Evolutionary conservation across 1,140 invertebrate genomes (phyloP), one percentile per base, ranked within the genome.

Genomic region (Drosophila triauraria): DNA sequence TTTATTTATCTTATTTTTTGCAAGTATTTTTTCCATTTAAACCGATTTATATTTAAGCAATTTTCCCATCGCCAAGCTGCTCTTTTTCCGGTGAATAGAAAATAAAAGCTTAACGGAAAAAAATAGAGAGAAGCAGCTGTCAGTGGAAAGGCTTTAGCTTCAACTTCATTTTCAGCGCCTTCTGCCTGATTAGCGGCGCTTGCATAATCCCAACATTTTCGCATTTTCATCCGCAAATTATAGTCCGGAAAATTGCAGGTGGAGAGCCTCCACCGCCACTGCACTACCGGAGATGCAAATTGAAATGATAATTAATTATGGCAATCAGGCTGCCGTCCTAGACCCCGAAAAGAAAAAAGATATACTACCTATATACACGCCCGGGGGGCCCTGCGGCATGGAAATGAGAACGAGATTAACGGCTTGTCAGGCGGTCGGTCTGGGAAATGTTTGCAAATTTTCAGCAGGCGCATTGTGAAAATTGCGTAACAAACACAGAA

Each of bases 281-380:
- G 47, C 12, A 20, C 53, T 25, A n/a, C 20, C 30, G 74, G 72
- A 84, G 77, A 88, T 88, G 84, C 84, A 88, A 88, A 88, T 88
- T 88, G 84, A 88, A 88, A 88, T 90, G 82, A 83, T 90, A 90
- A 88, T 88, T 88, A 88, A 88, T 88, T 88, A 88, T 90, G 87
- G 84, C 79, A 79, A 85, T 80, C 83, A 77, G 67, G 71, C 77
- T 90, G 63, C 80, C 84, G 80, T 84, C 84, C 84, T 90, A 88
- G 84, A 88, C 84, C 85, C 85, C 77, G 79, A 87, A 83, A 88
- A 78, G 20, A 69, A 56, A 56, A 53, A n/a, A 40, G 35, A 56
- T 54, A 25, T 54, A 15, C 53, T 38, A 7, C 32, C 20, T 54
- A 27, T 27, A 44, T 13, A 15, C 2, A 3, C 3, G 13, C 7